Base-by-base conservation (phyloP, 2,113 vertebrate genomes). In the Cryptotis parvus region DNA sequence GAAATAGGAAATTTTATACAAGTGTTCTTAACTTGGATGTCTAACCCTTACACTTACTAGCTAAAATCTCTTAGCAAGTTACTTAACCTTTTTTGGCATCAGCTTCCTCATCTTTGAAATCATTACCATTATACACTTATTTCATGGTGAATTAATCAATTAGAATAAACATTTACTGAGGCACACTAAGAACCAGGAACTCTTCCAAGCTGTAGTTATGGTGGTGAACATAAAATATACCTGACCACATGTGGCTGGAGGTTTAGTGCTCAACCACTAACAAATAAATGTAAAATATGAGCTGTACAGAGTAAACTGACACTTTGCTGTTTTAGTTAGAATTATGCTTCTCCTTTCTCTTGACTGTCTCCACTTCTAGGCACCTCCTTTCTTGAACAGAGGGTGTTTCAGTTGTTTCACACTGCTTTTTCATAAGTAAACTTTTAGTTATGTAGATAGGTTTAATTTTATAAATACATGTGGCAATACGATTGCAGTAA, bases 31-130 rank as follows among this genome's bases (percentile, higher is more conserved):
- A 31, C 52, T 87, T 82, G 66, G 37, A 90, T 39, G 79, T 33
- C 52, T 75, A 74, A 75, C 33, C 87, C 35, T 93, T 39, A 31
- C 18, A 58, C 35, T 77, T 69, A n/a, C 7, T 45, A 29, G 24
- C 58, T 55, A 26, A 16, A 33, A 29, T 26, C 27, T 24, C 33
- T 61, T 61, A 75, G 41, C 24, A 79, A 92, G 66, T 82, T 85
- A 58, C 9, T 92, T 26, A 78, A 63, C 43, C 20, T 16, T 37
- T 85, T 88, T 83, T 73, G 63, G 52, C 15, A 82, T 65, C 45
- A 61, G 9, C 90, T 89, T 86, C 22, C 24, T 43, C 27, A 41
- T 90, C 27, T 92, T 91, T 78, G 58, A 84, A 91, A 88, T 78
- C 33, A 8, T 74, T 85, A 66, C 65, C 39, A 22, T 58, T 58